Evolutionary conservation across 2,888 invertebrate genomes (phyloP), one percentile per base, ranked within the genome.

Genomic region (Polymixis lichenea): DNA sequence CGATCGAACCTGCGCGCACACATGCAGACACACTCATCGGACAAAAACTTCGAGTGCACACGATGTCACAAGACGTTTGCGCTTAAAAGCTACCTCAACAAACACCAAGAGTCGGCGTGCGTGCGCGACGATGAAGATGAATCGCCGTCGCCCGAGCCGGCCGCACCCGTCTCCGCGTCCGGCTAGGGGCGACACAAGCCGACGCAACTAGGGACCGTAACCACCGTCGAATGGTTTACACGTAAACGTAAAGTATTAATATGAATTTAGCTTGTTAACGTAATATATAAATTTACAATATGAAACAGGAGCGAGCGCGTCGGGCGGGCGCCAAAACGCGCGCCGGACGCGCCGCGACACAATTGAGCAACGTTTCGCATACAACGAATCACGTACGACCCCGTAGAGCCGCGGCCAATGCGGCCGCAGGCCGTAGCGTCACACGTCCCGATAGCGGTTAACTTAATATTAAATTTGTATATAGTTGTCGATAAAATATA

Each of bases 11-110:
- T 99, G 78, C 97, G 99, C 68, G 99, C 99, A 9, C 99, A 99
- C 97, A 99, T 99, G 99, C 99, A 99, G 95, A 99, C 99, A 49
- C 99, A 99, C 94, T 99, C 99, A 64, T 97, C 98, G 68, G 98
- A 98, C 93, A 99, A 99, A 96, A 99, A 99, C 93, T 99, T 98
- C 95, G 98, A 98, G 92, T 99, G 99, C 94, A 97, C 98, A 89
- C 97, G 98, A 86, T 99, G 99, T 95, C 98, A 98, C 95, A 99
- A 99, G 95, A 98, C 98, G 32, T 99, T 99, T 95, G 99, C 99
- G 58, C 97, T 99, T 86, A 99, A 99, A 96, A 99, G 99, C 90
- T 99, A 99, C 97, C 97, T 99, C 87, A 99, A 99, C 97, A 99
- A 99, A 94, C 99, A 99, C 95, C 98, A 98, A 92, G 99, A 99